Evolutionary conservation across 2,113 vertebrate genomes (phyloP).

Genomic region (Hypocryptadius cinnamomeus): DNA sequence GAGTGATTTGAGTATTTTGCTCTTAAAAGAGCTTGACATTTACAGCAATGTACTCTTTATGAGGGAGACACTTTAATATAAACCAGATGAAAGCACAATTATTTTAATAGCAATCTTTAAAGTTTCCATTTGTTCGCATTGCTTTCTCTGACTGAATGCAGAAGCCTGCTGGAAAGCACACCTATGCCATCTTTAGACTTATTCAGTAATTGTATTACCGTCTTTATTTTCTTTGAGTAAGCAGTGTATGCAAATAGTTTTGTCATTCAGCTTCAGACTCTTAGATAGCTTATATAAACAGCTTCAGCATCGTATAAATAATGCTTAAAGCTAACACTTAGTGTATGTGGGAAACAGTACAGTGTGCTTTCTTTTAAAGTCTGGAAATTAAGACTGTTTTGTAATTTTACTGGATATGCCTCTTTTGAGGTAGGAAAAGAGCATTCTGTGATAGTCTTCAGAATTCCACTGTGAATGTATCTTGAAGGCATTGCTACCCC

Average conservation of each 20-base stretch:
- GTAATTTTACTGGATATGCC: neutral
- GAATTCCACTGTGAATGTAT: neutral
- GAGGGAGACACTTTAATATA: constrained; percentile 11
- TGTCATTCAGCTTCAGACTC: neutral
- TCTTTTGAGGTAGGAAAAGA: neutral
- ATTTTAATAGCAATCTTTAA: constrained; percentile 42
- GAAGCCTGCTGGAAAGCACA: neutral
- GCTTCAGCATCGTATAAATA: neutral
- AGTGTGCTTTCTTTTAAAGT: neutral
- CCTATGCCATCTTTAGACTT: neutral
- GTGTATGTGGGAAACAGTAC: neutral
- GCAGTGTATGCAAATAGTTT: neutral
- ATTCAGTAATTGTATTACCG: neutral
- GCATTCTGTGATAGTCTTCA: neutral
- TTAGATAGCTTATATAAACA: neutral
- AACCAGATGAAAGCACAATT: constrained; percentile 38
- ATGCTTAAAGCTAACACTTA: neutral
- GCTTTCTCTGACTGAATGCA: neutral
- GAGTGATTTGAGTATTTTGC: constrained; percentile 36
- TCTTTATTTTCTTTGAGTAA: neutral
- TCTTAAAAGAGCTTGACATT: constrained; percentile 27
- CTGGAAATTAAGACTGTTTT: neutral
- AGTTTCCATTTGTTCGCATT: constrained; percentile 3
- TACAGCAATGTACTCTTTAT: constrained; percentile 2
- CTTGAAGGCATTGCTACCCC: neutral